These are phyloP conservation scores for Lepidocyrtinus sp. DNA, from an alignment of 2,888 invertebrate species.

Conservation along the genomic window DNA sequence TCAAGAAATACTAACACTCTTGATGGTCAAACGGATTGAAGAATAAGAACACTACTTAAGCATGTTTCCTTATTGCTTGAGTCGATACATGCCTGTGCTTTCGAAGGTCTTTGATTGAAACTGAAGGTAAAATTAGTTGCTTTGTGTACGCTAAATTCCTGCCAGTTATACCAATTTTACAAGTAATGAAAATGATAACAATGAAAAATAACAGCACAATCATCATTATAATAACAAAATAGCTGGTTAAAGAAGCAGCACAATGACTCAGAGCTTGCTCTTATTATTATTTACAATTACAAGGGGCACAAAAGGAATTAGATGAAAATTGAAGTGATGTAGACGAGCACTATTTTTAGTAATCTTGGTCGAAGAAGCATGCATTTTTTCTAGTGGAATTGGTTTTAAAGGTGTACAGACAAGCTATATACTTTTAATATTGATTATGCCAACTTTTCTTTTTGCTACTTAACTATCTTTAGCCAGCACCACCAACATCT, in stretches of 20 bases:
- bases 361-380: too few relatives aligned
- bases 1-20: too few relatives aligned
- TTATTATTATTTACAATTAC: background rate
- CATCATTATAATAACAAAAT: slow-evolving; percentile 36
- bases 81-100: background rate
- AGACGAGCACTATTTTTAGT: too few relatives aligned
- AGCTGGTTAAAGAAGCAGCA: slow-evolving; percentile 23
- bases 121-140: slow-evolving; percentile 56
- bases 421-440: background rate
- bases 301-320: background rate
- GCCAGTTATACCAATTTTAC: slow-evolving; percentile 35
- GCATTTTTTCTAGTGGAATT: too few relatives aligned
- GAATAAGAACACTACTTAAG: too few relatives aligned
- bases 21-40: too few relatives aligned
- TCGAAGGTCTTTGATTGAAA: slow-evolving; percentile 60
- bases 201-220: slow-evolving; percentile 40
- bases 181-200: slow-evolving; percentile 44
- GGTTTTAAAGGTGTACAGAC: too few relatives aligned
- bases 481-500: slow-evolving; percentile 34
- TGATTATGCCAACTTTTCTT: background rate
- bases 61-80: background rate
- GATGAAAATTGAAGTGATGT: background rate
- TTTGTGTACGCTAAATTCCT: slow-evolving; percentile 40
- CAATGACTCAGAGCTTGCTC: background rate
- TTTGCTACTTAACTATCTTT: background rate